phyloP scores from a whole-genome alignment of 2,888 invertebrate species.

The Chrysolina americana region DNA sequence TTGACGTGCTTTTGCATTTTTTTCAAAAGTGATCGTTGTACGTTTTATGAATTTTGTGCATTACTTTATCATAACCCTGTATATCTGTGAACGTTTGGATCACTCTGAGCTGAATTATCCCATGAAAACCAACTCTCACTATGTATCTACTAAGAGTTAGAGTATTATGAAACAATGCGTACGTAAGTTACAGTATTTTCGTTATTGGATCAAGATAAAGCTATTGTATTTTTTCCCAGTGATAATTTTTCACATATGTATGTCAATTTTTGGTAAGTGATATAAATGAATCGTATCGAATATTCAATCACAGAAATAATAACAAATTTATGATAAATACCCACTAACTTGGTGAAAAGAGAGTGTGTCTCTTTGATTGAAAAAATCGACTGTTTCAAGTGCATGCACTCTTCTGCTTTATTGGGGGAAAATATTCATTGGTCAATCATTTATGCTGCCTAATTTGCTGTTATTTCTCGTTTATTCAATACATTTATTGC shows the following conservation, averaged over 20 bases:
- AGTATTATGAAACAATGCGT: too few species aligned
- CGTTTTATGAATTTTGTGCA: too few species aligned
- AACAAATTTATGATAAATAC: neutral
- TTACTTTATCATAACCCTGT: too few species aligned
- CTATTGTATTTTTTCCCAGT: neutral
- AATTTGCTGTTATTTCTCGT: constrained; percentile 21
- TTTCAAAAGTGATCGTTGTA: too few species aligned
- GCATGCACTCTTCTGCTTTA: constrained; percentile 7
- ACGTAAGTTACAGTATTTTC: too few species aligned
- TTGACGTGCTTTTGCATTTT: too few species aligned
- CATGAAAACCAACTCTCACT: neutral
- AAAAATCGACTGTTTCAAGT: constrained; percentile 3
- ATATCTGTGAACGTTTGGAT: constrained; percentile 1
- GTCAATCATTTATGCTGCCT: constrained; percentile 22
- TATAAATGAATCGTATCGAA: neutral
- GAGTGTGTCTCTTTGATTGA: neutral
- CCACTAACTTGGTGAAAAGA: neutral
- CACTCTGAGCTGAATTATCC: neutral
- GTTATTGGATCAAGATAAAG: neutral
- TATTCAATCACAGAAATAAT: constrained; percentile 9
- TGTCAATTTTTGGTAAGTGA: neutral
- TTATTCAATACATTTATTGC: neutral
- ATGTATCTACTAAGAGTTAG: neutral
- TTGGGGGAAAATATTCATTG: constrained; percentile 6
- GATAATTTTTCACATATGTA: neutral